Base-by-base conservation (phyloP, 1,140 invertebrate genomes). In the Bombus pyrosoma region DNA sequence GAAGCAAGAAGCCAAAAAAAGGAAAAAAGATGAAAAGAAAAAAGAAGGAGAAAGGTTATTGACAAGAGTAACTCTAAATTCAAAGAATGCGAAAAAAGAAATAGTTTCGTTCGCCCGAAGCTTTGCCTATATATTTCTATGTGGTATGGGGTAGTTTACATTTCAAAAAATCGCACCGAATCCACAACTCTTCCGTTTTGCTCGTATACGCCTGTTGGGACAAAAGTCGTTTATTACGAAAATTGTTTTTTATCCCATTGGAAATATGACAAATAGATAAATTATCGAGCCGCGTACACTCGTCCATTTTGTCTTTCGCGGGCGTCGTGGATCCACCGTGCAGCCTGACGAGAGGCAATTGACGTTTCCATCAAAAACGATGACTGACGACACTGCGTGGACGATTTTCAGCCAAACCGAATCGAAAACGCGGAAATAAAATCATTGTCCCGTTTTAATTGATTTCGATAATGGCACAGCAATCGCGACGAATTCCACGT, bases 221-320 rank as follows among this genome's bases (percentile, higher is more conserved):
- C 47, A 87, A 88, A 80, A 73, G 66, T 88, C 81, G 83, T 89
- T 89, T 89, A 39, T 71, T 71, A 57, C 57, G 37, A 41, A 85
- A 80, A 88, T 89, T 88, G 87, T 85, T 81, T 88, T 88, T 59
- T 3, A 2, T 32, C 13, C 32, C 57, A 37, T 43, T 15, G 57
- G 43, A 47, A 76, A 74, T 73, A 64, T 68, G 22, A 62, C 41
- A 43, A 81, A 59, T 76, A 79, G 86, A 87, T 87, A 88, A 88
- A 88, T 88, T 88, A 88, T 88, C 81, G 71, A 53, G 12, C 68
- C 73, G 28, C 59, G 62, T 64, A 71, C 86, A 62, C 34, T 64
- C 66, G 66, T 47, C 66, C 74, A 57, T 74, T 87, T 87, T 83
- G 62, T 77, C 85, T 37, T 62, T 64, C 43, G 18, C 47, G n/a